A percentile compares a stretch with the other conserved stretches of the same genome.
Evolutionary conservation across 2,113 vertebrate species (phyloP).

Genomic region (Anhinga anhinga): DNA sequence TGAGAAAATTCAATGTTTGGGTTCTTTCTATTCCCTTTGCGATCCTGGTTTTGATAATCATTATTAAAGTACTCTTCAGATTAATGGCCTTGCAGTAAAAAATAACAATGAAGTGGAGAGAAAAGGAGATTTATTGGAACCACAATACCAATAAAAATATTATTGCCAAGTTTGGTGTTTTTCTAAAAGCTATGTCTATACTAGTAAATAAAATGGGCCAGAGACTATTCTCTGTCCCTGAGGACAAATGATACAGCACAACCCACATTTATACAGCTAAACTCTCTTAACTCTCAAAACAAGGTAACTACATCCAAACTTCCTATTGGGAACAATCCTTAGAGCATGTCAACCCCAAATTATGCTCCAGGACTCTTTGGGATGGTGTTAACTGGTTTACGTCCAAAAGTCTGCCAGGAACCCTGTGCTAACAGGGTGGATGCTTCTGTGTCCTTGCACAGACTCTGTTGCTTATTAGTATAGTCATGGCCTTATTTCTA

Average conservation of each 20-base stretch:
- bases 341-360: not conserved
- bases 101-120: not conserved
- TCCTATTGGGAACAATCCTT: not conserved
- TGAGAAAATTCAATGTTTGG: constrained; percentile 18
- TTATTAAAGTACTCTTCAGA: constrained; percentile 39
- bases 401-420: not conserved
- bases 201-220: not conserved
- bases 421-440: not conserved
- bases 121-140: constrained; percentile 23
- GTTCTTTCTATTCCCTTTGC: constrained; percentile 36
- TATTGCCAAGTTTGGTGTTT: not conserved
- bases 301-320: not conserved
- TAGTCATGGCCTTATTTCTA: not conserved
- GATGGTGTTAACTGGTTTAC: not conserved
- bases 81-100: constrained; percentile 49
- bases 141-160: constrained; percentile 20
- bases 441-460: not conserved
- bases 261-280: not conserved
- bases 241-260: not conserved
- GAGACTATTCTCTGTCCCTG: not conserved
- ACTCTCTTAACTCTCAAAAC: not conserved
- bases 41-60: constrained; percentile 27
- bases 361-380: not conserved
- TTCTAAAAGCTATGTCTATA: not conserved
- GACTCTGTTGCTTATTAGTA: not conserved